phyloP scores from a whole-genome alignment of 2,797 vertebrate genomes.

The Odontamblyopus lacepedii region DNA sequence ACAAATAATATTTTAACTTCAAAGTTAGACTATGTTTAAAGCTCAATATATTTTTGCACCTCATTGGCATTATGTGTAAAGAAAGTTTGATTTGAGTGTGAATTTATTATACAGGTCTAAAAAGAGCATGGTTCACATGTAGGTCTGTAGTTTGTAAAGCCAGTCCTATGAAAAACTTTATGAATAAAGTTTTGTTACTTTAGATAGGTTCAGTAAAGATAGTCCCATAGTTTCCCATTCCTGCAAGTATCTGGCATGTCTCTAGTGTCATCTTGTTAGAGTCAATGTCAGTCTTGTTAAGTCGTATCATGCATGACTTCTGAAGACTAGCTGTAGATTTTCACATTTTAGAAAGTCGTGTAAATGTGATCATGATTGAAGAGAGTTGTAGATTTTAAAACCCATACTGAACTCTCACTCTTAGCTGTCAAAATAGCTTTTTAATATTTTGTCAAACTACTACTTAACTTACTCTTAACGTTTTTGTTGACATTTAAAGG shows the following conservation, averaged over 20 bases:
- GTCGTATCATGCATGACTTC: conserved; percentile 45
- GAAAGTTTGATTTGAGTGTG: conserved; percentile 18
- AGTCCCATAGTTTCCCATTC: conserved; percentile 12
- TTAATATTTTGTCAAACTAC: not conserved
- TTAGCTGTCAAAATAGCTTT: not conserved
- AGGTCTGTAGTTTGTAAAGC: not conserved
- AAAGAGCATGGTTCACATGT: conserved; percentile 14
- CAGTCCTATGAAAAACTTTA: not conserved
- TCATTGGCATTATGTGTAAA: not conserved
- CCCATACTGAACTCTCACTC: not conserved
- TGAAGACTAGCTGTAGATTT: conserved; percentile 34
- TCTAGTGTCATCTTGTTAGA: conserved; percentile 15
- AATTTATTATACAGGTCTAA: conserved; percentile 15
- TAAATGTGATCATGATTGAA: conserved; percentile 15
- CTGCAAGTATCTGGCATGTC: conserved; percentile 26
- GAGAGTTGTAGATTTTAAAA: conserved; percentile 2
- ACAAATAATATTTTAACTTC: not conserved
- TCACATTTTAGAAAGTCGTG: not conserved
- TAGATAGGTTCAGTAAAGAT: conserved; percentile 7
- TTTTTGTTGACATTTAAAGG: conserved; percentile 2
- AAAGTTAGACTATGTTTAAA: not conserved
- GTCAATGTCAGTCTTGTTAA: conserved; percentile 23
- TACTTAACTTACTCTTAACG: not conserved
- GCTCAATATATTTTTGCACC: conserved; percentile 1
- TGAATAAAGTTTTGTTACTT: conserved; percentile 16